Percentiles rank a stretch among this genome's conserved stretches.
phyloP scores from a whole-genome alignment of 2,888 invertebrate genomes.

The Sarcophaga caerulescens region DNA sequence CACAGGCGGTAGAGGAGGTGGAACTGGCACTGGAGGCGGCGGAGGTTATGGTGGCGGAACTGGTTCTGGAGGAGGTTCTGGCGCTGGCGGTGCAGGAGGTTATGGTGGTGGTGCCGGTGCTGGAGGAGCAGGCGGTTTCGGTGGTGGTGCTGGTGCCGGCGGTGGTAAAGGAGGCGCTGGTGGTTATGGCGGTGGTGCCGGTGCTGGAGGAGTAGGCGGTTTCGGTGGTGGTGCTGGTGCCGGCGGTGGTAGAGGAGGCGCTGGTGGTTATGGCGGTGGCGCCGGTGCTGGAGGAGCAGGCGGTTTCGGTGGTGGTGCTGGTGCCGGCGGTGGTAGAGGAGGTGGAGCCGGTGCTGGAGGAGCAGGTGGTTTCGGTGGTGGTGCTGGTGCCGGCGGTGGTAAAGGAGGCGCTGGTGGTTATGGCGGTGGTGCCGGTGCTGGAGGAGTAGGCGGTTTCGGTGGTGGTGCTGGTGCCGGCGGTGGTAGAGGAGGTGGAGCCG shows the following conservation, averaged over 20 bases:
- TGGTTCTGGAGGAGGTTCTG: not conserved
- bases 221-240: conserved; percentile 53
- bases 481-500: conserved; percentile 70
- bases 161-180: not conserved
- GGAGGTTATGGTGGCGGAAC: conserved; percentile 70
- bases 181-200: not conserved
- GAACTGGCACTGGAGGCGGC: conserved; percentile 63
- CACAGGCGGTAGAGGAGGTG: conserved; percentile 71
- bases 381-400: conserved; percentile 76
- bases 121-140: conserved; percentile 32
- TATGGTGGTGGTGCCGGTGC: conserved; percentile 19
- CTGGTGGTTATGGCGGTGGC: conserved; percentile 63
- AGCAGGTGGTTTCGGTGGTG: conserved; percentile 67
- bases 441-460: conserved; percentile 69
- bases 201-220: conserved; percentile 51
- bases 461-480: conserved; percentile 67
- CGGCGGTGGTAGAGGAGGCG: too few relatives aligned
- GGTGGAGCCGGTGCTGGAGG: conserved; percentile 69
- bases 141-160: conserved; percentile 32
- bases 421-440: conserved; percentile 14
- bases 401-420: conserved; percentile 62
- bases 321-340: conserved; percentile 66
- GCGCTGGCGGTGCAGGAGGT: conserved; percentile 30
- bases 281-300: conserved; percentile 72
- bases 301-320: conserved; percentile 71